Evolutionary conservation across 2,113 vertebrate genomes (phyloP), one percentile per base, ranked within the genome.

Genomic region (Ameiurus melas): DNA sequence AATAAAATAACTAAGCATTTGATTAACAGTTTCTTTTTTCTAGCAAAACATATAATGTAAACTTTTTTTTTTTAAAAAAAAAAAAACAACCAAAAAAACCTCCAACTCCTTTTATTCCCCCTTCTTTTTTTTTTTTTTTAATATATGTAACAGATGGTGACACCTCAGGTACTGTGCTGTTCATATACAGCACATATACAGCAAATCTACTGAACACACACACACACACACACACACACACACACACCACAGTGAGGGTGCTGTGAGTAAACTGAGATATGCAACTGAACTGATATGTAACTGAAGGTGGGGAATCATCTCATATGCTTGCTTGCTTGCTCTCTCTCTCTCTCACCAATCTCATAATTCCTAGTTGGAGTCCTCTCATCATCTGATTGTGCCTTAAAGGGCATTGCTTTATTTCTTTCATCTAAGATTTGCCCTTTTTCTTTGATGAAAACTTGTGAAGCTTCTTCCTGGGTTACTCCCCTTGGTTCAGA

Each of bases 391-490:
- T 43, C 43, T 66, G 53, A 73, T 79, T 73, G 57, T 83, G 58
- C 62, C 25, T 77, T 73, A 30, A 36, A 66, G 86, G 79, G 43
- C 57, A 86, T 30, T 86, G 33, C 47, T 64, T 43, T 83, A 0
- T 81, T 55, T 64, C 58, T 83, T 85, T 87, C 19, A 85, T 89
- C 47, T 78, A n/a, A 53, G 82, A 89, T 90, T 89, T 85, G 39
- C 85, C 75, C 66, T 68, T 71, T 73, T 39, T 43, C 58, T 88
- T 83, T 90, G 83, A 85, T 83, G 13, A 55, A 64, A 82, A 70
- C 85, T 81, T 33, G 14, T 75, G 17, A 79, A 58, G 30, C 47
- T 58, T 85, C 51, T 83, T 77, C 55, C 58, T 80, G 10, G 30
- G 12, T 75, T 47, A 5, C 51, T 90, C 57, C 60, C 85, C 62